Conservation (phyloP, 1,140 invertebrate genomes). For the Chrysoperla carnea region DNA sequence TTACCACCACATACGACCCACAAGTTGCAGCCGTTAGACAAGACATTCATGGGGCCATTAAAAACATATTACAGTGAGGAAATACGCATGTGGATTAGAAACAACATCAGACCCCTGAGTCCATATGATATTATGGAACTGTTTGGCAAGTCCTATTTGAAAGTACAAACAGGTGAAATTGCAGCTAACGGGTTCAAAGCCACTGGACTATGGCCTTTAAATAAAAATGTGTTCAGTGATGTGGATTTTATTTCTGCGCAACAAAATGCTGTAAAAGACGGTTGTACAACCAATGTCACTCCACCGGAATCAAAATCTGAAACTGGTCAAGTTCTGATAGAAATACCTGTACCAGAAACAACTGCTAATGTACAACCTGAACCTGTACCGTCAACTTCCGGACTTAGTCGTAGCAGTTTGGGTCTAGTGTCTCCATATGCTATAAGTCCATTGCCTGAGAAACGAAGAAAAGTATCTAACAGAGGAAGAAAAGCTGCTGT, state of each 20-base stretch:
- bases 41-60: constrained; percentile 12
- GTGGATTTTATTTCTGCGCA: constrained; percentile 2
- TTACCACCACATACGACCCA: constrained; percentile 15
- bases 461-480: constrained; percentile 8
- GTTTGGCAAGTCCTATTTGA: constrained; percentile 13
- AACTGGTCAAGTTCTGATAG: constrained; percentile 2
- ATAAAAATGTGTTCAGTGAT: constrained; percentile 12
- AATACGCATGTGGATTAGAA: constrained; percentile 6
- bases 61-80: constrained; percentile 12
- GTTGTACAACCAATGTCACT: constrained; percentile 1
- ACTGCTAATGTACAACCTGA: constrained; percentile 3
- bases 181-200: constrained; percentile 14
- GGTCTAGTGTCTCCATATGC: constrained; percentile 9
- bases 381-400: constrained; percentile 7
- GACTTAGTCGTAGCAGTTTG: constrained; percentile 9
- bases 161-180: constrained; percentile 10
- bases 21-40: constrained; percentile 14
- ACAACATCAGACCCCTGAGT: constrained; percentile 4
- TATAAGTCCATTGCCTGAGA: constrained; percentile 9
- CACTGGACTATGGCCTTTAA: constrained; percentile 14
- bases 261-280: too few relatives aligned
- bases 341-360: neutral
- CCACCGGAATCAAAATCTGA: neutral
- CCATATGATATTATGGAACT: constrained; percentile 11
- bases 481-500: constrained; percentile 4